Evolutionary conservation across 2,797 vertebrate genomes (phyloP).

Genomic region (Enteromius treurensis): DNA sequence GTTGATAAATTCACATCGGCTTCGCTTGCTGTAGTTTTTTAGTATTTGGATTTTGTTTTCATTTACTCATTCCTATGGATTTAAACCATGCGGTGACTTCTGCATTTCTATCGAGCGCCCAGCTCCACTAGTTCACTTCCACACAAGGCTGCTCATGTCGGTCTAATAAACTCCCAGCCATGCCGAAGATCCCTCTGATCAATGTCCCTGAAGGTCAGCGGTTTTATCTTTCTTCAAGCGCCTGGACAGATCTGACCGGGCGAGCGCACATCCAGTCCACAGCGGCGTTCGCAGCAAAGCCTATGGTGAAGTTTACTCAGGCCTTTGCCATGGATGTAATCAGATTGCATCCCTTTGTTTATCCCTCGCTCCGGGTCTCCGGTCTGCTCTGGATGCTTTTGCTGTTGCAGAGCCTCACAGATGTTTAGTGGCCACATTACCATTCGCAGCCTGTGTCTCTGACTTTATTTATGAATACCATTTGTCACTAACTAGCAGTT

Average conservation of each 20-base stretch:
- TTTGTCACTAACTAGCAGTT: constrained; percentile 66
- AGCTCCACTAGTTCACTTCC: constrained; percentile 3
- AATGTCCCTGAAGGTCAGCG: constrained; percentile 58
- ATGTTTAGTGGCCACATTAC: constrained; percentile 64
- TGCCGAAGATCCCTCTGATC: constrained; percentile 48
- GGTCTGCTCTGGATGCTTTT: constrained; percentile 39
- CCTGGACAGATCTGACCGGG: constrained; percentile 57
- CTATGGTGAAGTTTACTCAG: background rate
- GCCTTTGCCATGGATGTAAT: constrained; percentile 19
- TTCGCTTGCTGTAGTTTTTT: background rate
- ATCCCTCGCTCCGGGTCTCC: background rate
- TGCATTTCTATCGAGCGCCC: background rate
- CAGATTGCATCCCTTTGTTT: constrained; percentile 16
- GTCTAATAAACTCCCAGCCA: constrained; percentile 12
- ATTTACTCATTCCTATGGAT: background rate
- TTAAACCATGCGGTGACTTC: background rate
- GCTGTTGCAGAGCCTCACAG: constrained; percentile 63
- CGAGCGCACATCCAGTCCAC: background rate
- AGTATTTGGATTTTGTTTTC: too few relatives aligned
- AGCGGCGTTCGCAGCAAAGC: background rate
- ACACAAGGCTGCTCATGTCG: background rate
- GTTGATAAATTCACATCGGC: background rate
- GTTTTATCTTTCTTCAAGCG: constrained; percentile 60
- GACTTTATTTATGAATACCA: constrained; percentile 67
- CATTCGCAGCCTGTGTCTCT: constrained; percentile 60